phyloP scores from a whole-genome alignment of 2,888 invertebrate genomes.

The Cephus rjabovi region DNA sequence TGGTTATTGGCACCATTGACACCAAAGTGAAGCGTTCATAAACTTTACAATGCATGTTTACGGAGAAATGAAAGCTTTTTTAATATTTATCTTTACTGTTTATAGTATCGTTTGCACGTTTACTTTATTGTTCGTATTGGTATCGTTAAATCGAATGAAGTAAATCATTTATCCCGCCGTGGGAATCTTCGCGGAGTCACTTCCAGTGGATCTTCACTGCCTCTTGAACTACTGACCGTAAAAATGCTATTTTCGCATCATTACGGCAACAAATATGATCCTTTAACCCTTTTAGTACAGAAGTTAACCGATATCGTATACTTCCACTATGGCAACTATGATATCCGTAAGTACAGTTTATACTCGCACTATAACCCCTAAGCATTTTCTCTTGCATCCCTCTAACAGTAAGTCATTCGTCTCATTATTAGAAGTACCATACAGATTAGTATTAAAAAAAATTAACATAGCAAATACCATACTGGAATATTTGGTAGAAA shows the following conservation, averaged over 20 bases:
- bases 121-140: background rate
- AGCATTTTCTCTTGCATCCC: background rate
- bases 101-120: background rate
- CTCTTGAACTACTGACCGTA: constrained; percentile 1
- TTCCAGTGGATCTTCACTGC: background rate
- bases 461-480: background rate
- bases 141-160: background rate
- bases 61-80: background rate
- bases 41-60: background rate
- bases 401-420: background rate
- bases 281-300: constrained; percentile 6
- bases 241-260: constrained; percentile 6
- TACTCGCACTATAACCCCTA: background rate
- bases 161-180: background rate
- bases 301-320: constrained; percentile 4
- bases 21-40: background rate
- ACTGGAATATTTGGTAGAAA: background rate
- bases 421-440: background rate
- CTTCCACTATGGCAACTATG: background rate
- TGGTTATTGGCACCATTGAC: background rate
- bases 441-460: background rate
- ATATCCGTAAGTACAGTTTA: background rate
- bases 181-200: background rate
- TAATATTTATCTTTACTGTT: background rate
- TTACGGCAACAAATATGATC: constrained; percentile 6